Conservation (phyloP, 2,113 vertebrate genomes). For the Cisticola juncidis region DNA sequence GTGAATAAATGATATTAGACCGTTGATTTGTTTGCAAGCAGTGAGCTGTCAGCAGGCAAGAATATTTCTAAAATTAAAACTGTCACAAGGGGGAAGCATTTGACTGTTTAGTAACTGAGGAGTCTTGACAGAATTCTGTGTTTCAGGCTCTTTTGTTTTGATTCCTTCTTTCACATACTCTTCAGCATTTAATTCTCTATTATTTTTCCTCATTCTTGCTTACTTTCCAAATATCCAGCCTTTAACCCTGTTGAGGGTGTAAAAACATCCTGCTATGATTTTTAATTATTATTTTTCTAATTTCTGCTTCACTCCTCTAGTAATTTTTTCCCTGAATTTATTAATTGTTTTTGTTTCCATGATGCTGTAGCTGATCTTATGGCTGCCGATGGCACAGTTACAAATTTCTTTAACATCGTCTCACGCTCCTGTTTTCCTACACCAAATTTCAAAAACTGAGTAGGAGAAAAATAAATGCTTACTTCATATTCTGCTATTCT, state of each 20-base stretch:
- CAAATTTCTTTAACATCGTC: not conserved
- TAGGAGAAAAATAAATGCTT: not conserved
- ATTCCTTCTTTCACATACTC: not conserved
- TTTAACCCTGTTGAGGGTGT: not conserved
- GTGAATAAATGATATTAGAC: fast-evolving
- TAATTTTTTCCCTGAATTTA: not conserved
- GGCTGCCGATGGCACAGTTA: not conserved
- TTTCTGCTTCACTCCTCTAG: not conserved
- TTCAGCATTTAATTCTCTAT: not conserved
- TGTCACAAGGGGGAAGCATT: conserved; percentile 64
- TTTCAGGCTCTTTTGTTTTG: not conserved
- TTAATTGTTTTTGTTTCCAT: not conserved
- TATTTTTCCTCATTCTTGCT: not conserved
- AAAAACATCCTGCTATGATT: not conserved
- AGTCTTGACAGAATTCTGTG: not conserved
- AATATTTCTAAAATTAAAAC: conserved; percentile 34
- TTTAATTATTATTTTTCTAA: not conserved
- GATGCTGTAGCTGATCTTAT: not conserved
- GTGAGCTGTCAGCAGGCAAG: not conserved
- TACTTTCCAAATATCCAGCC: not conserved
- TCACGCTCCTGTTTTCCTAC: not conserved
- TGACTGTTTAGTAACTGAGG: conserved; percentile 14
- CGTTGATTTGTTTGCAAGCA: not conserved
- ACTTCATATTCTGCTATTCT: not conserved
- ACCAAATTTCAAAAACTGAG: not conserved